Percentiles rank a stretch among this genome's conserved stretches.
Evolutionary conservation across 2,888 invertebrate genomes (phyloP).

Genomic region (Hypomecis punctinalis): DNA sequence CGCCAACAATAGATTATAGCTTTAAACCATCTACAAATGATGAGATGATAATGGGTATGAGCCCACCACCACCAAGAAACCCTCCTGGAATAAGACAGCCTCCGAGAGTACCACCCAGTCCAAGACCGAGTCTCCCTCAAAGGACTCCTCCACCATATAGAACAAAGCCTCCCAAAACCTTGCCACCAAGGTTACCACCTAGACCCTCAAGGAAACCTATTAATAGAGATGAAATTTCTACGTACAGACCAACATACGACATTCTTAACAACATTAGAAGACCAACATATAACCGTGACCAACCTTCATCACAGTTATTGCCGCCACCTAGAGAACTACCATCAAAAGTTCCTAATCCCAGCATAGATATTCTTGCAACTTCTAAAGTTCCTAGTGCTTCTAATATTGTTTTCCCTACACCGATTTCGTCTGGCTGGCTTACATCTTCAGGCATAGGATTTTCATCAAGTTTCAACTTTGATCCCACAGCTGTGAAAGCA

Average conservation of each 20-base stretch:
- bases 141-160: conserved; percentile 70
- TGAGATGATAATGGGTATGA: conserved; percentile 84
- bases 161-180: conserved; percentile 68
- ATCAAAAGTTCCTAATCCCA: conserved; percentile 53
- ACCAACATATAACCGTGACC: conserved; percentile 67
- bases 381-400: conserved; percentile 51
- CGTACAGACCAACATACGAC: conserved; percentile 74
- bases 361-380: conserved; percentile 53
- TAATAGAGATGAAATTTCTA: conserved; percentile 71
- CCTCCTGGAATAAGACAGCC: conserved; percentile 62
- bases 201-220: conserved; percentile 68
- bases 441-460: conserved; percentile 77
- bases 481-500: conserved; percentile 68
- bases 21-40: conserved; percentile 76
- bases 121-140: conserved; percentile 63
- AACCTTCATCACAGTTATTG: conserved; percentile 72
- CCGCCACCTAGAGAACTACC: conserved; percentile 71
- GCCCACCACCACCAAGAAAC: conserved; percentile 78
- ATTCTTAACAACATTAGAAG: conserved; percentile 70
- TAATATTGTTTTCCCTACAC: conserved; percentile 74
- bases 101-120: conserved; percentile 60
- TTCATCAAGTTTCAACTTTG: conserved; percentile 74
- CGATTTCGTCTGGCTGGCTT: conserved; percentile 76
- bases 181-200: conserved; percentile 63
- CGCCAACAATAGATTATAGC: conserved; percentile 73